phyloP scores from a whole-genome alignment of 2,888 invertebrate genomes.

The Dioctria rufipes region DNA sequence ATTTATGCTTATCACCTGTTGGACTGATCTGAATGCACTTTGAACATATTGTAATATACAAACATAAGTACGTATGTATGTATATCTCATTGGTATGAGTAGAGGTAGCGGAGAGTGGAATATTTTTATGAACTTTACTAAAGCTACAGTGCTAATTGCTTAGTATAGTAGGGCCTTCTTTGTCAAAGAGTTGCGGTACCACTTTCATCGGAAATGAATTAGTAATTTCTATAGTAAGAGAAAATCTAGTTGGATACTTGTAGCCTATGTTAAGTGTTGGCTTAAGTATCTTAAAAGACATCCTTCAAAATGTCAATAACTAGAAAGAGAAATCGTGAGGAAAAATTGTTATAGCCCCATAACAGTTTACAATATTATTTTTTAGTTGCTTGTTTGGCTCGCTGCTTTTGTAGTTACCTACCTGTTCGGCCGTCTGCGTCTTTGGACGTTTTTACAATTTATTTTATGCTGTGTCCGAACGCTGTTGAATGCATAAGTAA shows the following conservation, averaged over 20 bases:
- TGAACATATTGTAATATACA: too few relatives aligned
- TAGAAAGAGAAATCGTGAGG: constrained; percentile 52
- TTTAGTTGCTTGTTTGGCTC: neutral
- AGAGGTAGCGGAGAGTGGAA: too few relatives aligned
- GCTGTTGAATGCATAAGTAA: constrained; percentile 26
- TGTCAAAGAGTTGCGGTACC: neutral
- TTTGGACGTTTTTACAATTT: neutral
- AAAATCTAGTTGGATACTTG: too few relatives aligned
- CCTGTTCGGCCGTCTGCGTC: constrained; percentile 13
- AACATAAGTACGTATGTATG: too few relatives aligned
- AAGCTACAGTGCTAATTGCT: neutral
- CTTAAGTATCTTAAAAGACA: neutral
- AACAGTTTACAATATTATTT: constrained; percentile 30
- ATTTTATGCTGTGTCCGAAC: constrained; percentile 27
- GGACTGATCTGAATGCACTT: neutral
- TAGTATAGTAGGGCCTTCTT: neutral
- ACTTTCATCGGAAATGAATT: constrained; percentile 10
- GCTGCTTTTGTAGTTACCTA: neutral
- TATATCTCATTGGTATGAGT: too few relatives aligned
- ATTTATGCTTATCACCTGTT: neutral
- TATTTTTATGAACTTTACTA: too few relatives aligned
- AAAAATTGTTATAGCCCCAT: constrained; percentile 17
- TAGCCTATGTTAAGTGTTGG: too few relatives aligned
- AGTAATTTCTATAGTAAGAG: neutral
- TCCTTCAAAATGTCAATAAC: constrained; percentile 37